phyloP scores from a whole-genome alignment of 2,797 vertebrate species.

The Sciaenops ocellatus region DNA sequence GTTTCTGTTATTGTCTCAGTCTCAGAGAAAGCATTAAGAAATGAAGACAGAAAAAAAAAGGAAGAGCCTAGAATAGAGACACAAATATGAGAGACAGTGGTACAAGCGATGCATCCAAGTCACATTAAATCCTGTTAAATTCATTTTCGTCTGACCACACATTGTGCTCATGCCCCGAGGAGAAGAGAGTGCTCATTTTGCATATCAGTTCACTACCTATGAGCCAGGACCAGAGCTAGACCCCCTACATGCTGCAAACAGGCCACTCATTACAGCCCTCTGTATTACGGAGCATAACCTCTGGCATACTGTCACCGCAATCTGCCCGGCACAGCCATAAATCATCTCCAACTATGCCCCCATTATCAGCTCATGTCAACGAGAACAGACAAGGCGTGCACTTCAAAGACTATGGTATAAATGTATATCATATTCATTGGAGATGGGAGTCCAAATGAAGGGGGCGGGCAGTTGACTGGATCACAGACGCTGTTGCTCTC shows the following conservation, averaged over 20 bases:
- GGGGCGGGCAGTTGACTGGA: conserved; percentile 33
- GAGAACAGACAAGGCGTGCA: conserved; percentile 69
- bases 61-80: conserved; percentile 26
- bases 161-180: conserved; percentile 58
- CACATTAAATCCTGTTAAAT: conserved; percentile 77
- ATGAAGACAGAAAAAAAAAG: conserved; percentile 7
- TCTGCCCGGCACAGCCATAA: conserved; percentile 69
- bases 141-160: conserved; percentile 80
- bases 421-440: conserved; percentile 48
- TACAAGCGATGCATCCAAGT: conserved; percentile 58
- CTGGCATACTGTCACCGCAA: conserved; percentile 71
- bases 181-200: conserved; percentile 51
- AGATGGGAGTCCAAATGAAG: conserved; percentile 41
- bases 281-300: conserved; percentile 70
- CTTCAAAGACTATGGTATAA: conserved; percentile 51
- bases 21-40: background rate
- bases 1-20: conserved; percentile 1
- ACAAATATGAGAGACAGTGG: conserved; percentile 41
- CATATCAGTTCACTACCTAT: conserved; percentile 68
- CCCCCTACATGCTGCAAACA: conserved; percentile 46
- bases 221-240: conserved; percentile 51
- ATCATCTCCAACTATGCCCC: conserved; percentile 65
- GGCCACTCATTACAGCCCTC: conserved; percentile 68
- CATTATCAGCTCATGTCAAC: conserved; percentile 70
- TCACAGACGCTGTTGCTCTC: conserved; percentile 53